phyloP scores from a whole-genome alignment of 1,140 invertebrate genomes.

The Helicorthomorpha holstii region DNA sequence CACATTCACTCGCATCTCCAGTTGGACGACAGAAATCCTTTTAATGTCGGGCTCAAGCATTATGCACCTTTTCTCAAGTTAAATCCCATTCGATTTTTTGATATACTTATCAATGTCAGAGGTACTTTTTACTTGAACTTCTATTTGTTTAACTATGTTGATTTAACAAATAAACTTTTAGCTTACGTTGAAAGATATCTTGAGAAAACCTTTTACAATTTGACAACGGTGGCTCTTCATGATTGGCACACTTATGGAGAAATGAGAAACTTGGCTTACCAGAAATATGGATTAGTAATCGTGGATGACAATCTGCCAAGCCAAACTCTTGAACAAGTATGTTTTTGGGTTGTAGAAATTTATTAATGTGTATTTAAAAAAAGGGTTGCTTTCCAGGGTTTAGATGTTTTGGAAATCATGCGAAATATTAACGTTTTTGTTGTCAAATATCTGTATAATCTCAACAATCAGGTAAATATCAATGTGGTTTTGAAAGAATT shows the following conservation, averaged over 20 bases:
- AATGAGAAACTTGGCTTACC: constrained; percentile 81
- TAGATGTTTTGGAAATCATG: constrained; percentile 98
- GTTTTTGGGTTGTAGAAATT: constrained; percentile 8
- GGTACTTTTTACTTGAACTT: constrained; percentile 9
- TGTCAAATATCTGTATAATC: constrained; percentile 81
- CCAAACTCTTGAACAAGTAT: constrained; percentile 80
- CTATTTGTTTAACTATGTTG: constrained; percentile 4
- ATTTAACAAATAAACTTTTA: constrained; percentile 20
- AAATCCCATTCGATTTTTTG: constrained; percentile 30
- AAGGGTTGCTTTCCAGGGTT: constrained; percentile 37
- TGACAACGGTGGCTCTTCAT: constrained; percentile 90
- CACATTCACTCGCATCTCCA: constrained; percentile 81
- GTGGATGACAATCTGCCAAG: constrained; percentile 85
- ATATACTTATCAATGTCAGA: constrained; percentile 30
- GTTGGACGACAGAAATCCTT: constrained; percentile 57
- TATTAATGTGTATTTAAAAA: constrained; percentile 3
- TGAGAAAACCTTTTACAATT: constrained; percentile 89
- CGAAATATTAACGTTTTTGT: constrained; percentile 93
- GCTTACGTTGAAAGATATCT: constrained; percentile 74
- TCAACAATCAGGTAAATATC: constrained; percentile 66
- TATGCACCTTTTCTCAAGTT: constrained; percentile 34
- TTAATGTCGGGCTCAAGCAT: constrained; percentile 36
- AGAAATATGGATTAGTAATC: constrained; percentile 63
- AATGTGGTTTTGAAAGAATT: neutral
- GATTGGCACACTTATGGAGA: constrained; percentile 95